A percentile compares a stretch with the other conserved stretches of the same genome.
Evolutionary conservation across 2,888 invertebrate species (phyloP).

Genomic region (Nomada hirtipes): DNA sequence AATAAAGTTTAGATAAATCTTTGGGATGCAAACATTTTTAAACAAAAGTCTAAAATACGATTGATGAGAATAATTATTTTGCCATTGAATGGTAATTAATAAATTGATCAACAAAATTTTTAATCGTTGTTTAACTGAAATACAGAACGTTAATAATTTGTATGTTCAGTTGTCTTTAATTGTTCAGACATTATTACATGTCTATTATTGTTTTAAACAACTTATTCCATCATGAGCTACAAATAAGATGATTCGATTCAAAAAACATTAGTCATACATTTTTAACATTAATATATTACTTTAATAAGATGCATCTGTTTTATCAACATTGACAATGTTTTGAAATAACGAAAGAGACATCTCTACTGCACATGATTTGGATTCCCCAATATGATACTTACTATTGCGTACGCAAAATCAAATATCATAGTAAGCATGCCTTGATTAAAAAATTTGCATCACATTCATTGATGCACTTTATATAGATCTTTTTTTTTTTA

Average conservation of each 20-base stretch:
- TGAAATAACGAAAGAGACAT: slow-evolving; percentile 44
- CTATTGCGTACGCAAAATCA: slow-evolving; percentile 38
- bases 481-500: slow-evolving; percentile 32
- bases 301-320: slow-evolving; percentile 50
- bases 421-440: slow-evolving; percentile 30
- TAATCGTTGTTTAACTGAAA: slow-evolving; percentile 29
- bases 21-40: slow-evolving; percentile 44
- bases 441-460: slow-evolving; percentile 47
- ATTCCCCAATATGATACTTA: slow-evolving; percentile 24
- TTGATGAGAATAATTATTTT: slow-evolving; percentile 19
- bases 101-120: slow-evolving; percentile 31
- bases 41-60: slow-evolving; percentile 36
- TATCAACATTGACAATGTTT: slow-evolving; percentile 39
- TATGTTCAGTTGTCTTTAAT: slow-evolving; percentile 17
- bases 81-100: slow-evolving; percentile 21
- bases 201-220: slow-evolving; percentile 20
- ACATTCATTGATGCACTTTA: slow-evolving; percentile 40
- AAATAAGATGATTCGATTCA: slow-evolving; percentile 34
- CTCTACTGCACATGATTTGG: slow-evolving; percentile 14
- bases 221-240: slow-evolving; percentile 33
- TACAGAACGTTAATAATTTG: slow-evolving; percentile 40
- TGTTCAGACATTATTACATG: slow-evolving; percentile 18
- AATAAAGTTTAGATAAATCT: slow-evolving; percentile 54
- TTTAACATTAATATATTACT: slow-evolving; percentile 56
- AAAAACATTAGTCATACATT: slow-evolving; percentile 41